Percentiles rank a stretch among this genome's conserved stretches.
phyloP scores from a whole-genome alignment of 2,797 vertebrate genomes.

The Epinephelus awoara region DNA sequence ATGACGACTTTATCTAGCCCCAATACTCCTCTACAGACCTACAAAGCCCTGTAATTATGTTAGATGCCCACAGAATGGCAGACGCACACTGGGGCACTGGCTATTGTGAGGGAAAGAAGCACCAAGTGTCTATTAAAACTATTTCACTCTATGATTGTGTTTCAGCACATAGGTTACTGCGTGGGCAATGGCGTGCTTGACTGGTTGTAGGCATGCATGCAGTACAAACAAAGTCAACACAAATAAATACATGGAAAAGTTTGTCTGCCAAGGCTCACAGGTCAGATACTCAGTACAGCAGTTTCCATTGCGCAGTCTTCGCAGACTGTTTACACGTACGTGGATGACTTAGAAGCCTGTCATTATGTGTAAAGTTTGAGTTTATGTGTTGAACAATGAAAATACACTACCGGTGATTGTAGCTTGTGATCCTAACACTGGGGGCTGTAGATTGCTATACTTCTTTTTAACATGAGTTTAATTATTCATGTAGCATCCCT shows the following conservation, averaged over 20 bases:
- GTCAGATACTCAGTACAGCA: slow-evolving; percentile 34
- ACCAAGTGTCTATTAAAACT: slow-evolving; percentile 45
- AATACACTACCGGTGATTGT: slow-evolving; percentile 34
- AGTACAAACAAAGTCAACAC: slow-evolving; percentile 59
- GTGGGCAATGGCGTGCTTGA: slow-evolving; percentile 51
- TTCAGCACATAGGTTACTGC: slow-evolving; percentile 44
- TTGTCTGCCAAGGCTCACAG: slow-evolving; percentile 49
- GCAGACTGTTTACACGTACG: slow-evolving; percentile 58
- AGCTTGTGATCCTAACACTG: slow-evolving; percentile 26
- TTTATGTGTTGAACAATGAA: slow-evolving; percentile 60
- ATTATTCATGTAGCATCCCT: background rate
- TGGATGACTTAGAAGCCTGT: slow-evolving; percentile 44
- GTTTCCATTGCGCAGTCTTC: slow-evolving; percentile 42
- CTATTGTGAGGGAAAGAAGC: slow-evolving; percentile 54
- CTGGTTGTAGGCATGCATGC: slow-evolving; percentile 43
- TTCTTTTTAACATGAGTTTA: background rate
- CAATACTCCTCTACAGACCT: slow-evolving; percentile 66
- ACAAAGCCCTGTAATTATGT: slow-evolving; percentile 75
- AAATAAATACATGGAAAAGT: slow-evolving; percentile 61
- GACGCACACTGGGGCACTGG: slow-evolving; percentile 47
- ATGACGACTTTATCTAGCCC: slow-evolving; percentile 76
- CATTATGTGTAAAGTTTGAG: slow-evolving; percentile 53
- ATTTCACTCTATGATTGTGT: slow-evolving; percentile 53
- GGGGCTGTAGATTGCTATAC: background rate
- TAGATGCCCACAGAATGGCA: slow-evolving; percentile 66